These are phyloP conservation scores for Calcarius lapponicus DNA, from an alignment of 2,797 vertebrate genomes.

Conservation along the genomic window DNA sequence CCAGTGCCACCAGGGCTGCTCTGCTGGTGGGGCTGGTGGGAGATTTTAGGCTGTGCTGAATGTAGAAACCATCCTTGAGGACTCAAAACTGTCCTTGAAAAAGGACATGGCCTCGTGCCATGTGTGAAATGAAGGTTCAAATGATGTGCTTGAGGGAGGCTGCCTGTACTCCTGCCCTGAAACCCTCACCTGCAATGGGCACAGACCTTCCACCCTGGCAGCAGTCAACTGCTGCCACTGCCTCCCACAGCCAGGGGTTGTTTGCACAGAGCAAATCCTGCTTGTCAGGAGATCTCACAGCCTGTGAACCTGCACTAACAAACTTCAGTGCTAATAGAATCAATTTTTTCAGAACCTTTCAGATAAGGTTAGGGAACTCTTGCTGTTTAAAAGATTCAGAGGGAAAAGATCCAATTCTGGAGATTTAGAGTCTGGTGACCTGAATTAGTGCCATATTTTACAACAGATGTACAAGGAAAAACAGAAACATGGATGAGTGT, in stretches of 20 bases:
- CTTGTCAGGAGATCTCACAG: background rate
- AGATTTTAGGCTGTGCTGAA: background rate
- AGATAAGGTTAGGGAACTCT: background rate
- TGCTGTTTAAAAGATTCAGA: background rate
- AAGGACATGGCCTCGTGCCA: background rate
- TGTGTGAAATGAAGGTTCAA: background rate
- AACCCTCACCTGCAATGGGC: background rate
- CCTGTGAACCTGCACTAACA: background rate
- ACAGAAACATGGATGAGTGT: background rate
- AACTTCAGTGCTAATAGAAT: slow-evolving; percentile 24
- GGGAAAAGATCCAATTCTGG: background rate
- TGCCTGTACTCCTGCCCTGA: background rate
- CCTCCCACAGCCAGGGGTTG: background rate
- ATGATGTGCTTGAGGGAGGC: background rate
- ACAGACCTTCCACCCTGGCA: background rate
- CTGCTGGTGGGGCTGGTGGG: background rate
- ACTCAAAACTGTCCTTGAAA: background rate
- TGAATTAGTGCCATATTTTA: background rate
- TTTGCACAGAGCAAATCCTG: background rate
- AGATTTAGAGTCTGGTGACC: background rate
- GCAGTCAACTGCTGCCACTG: background rate
- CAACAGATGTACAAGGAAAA: background rate
- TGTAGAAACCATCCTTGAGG: background rate
- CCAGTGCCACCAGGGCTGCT: background rate
- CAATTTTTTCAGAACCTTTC: slow-evolving; percentile 11